Base-by-base conservation (phyloP, 2,888 invertebrate species). In the Ceratothoa steindachneri region DNA sequence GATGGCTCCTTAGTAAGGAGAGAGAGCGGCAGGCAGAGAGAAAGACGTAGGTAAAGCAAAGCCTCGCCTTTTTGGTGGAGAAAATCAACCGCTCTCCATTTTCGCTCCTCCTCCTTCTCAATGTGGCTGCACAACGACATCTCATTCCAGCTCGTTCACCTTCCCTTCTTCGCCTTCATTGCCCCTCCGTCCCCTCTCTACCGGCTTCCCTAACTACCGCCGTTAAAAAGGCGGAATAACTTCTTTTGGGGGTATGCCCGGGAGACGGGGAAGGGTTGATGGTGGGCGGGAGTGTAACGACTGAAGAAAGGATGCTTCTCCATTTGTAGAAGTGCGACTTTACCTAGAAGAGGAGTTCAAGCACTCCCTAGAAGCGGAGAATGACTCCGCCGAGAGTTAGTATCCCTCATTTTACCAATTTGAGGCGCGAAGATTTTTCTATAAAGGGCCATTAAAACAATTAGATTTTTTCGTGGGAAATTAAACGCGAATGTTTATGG, bases 401-500 rank as follows among this genome's bases (percentile, higher is more conserved):
- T 24, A 60, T 24, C 60, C 60, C 60, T 60, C 60, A 60, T 60
- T 60, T 24, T 12, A 60, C 60, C 60, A 60, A 60, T 60, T 60
- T 60, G 27, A n/a, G 5, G 7, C 7, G 41, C 41, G 41, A 41
- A n/a, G 41, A 41, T 41, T 41, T 41, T 41, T 41, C 41, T 41
- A 41, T 41, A 41, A 60, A 24, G 24, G 22, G 27, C 60, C 60
- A 60, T 60, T 60, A 60, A 60, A 60, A 60, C 60, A 60, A 60
- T 60, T 60, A 60, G 27, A 60, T 3, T 60, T 60, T 60, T 60
- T 60, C 60, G 60, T 60, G 60, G 60, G 60, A 60, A 60, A 60
- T 60, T 60, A 60, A 60, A 24, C 24, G 22, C 19, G 22, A 60
- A 60, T 60, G 60, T 60, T 60, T 60, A 60, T 60, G 60, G 60